Evolutionary conservation across 2,797 vertebrate genomes (phyloP), one percentile per base, ranked within the genome.

Genomic region (Chelon auratus): DNA sequence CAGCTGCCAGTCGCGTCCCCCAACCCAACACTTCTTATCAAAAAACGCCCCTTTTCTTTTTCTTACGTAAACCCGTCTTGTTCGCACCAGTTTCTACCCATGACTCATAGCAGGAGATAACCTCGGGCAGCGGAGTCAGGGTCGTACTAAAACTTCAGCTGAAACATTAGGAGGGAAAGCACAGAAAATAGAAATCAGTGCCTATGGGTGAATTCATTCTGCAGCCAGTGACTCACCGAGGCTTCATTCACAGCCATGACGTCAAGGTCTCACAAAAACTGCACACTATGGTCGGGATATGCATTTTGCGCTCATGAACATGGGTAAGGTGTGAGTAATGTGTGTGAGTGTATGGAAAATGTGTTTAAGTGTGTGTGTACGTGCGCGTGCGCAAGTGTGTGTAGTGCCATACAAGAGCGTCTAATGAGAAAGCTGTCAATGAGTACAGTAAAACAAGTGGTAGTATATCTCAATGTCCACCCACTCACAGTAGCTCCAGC

Each of bases 21-120:
- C 45, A 62, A 57, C 62, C n/a, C 47, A 75, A 53, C 42, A 65
- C 70, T 37, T 70, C 36, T 78, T 59, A 45, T 72, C 22, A 53
- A 76, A 74, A 75, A 78, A 24, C 52, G 65, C 13, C 47, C 22
- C 15, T 60, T 59, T 60, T 81, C 18, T 51, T 68, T 73, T 63
- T 9, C 59, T 80, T 81, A 71, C 53, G 57, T 75, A 76, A 84
- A 80, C 51, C 77, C 72, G 33, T 1, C 58, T 65, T 54, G 39
- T 81, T 84, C 45, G 51, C 39, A 58, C 66, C 43, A 51, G 54
- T 73, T 55, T 79, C 70, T 64, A 58, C 45, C 69, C 51, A 64
- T 92, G 90, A 90, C 83, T 90, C 89, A 91, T 42, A 70, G 62
- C 11, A 17, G 70, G 69, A 83, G 82, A 83, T 72, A 54, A 78